These are phyloP conservation scores for Drosophila fulvimacula DNA, from an alignment of 2,888 invertebrate genomes.

Conservation along the genomic window DNA sequence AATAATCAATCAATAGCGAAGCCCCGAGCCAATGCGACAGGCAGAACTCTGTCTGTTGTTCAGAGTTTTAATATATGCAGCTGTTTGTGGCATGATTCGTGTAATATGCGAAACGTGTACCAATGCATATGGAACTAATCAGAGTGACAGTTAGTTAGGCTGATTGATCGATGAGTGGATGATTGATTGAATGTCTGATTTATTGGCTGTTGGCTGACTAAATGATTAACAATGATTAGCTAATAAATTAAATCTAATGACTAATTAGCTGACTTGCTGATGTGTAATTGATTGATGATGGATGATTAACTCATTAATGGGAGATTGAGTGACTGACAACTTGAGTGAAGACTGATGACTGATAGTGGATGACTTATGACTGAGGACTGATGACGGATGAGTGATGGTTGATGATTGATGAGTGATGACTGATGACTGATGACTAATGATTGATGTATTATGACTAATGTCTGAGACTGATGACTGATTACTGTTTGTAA, in stretches of 20 bases:
- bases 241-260: neutral
- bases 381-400: neutral
- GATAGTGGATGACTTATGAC: neutral
- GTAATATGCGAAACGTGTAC: neutral
- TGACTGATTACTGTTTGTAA: neutral
- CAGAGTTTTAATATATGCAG: neutral
- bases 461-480: neutral
- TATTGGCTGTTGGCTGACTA: neutral
- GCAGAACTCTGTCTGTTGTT: no score
- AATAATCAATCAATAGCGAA: slow-evolving; percentile 4
- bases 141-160: neutral
- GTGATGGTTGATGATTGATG: neutral
- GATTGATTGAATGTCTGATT: neutral
- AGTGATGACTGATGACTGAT: neutral
- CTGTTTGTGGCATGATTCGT: neutral
- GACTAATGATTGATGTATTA: neutral
- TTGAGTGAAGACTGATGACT: neutral
- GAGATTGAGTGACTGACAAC: neutral
- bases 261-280: neutral
- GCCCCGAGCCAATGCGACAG: neutral
- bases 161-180: neutral
- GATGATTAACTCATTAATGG: neutral
- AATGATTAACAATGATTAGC: neutral
- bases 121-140: no score
- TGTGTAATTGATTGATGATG: neutral